Conservation (phyloP, 1,140 invertebrate species). For the Oscheius sp. region DNA sequence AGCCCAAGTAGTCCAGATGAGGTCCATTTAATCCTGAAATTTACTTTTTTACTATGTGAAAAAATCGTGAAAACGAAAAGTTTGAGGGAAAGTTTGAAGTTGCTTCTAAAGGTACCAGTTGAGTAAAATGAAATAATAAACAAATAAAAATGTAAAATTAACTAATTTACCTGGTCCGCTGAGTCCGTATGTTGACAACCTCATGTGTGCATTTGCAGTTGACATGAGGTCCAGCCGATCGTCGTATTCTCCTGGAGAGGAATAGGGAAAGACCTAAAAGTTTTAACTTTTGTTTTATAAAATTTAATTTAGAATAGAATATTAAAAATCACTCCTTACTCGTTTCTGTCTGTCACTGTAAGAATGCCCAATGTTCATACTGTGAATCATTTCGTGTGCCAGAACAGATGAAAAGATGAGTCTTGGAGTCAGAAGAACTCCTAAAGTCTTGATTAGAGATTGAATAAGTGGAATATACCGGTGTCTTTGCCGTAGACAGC, state of each 20-base stretch:
- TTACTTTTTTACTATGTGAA: not conserved
- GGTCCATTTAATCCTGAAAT: conserved; percentile 49
- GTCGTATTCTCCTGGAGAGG: conserved; percentile 54
- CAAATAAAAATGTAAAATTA: not conserved
- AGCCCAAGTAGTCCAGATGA: conserved; percentile 57
- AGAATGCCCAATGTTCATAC: conserved; percentile 59
- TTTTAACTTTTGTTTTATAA: too few species aligned
- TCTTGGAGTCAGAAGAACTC: conserved; percentile 55
- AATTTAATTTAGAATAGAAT: too few species aligned
- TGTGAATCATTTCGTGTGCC: conserved; percentile 59
- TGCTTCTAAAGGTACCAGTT: too few species aligned
- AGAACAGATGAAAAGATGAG: conserved; percentile 55
- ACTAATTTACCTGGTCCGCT: conserved; percentile 47
- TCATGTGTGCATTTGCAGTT: conserved; percentile 60
- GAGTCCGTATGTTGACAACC: conserved; percentile 53
- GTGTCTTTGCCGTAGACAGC: conserved; percentile 57
- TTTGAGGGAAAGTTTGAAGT: too few species aligned
- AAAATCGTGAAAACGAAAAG: too few species aligned
- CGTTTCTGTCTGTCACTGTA: conserved; percentile 58
- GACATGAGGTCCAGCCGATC: conserved; percentile 59
- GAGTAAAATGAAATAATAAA: not conserved
- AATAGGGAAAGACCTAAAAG: conserved; percentile 58
- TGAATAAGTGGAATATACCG: too few species aligned
- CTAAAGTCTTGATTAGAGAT: too few species aligned
- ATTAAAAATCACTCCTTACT: conserved; percentile 34